These are phyloP conservation scores for Aphidius colemani DNA, from an alignment of 2,888 invertebrate genomes.

Conservation along the genomic window DNA sequence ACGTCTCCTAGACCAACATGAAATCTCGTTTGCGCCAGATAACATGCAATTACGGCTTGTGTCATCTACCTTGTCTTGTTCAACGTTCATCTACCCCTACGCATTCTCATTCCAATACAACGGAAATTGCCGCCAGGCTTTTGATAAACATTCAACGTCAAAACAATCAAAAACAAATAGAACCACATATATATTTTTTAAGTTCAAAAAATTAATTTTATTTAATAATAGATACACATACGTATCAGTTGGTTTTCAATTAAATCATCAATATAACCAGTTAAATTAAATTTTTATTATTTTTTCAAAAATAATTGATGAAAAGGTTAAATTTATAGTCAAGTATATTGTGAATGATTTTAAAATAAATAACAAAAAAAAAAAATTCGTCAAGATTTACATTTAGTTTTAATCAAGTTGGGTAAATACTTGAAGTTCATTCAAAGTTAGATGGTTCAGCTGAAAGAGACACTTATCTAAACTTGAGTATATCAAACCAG, in stretches of 20 bases:
- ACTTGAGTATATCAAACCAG: too few relatives aligned
- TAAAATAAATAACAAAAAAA: too few relatives aligned
- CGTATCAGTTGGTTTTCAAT: not conserved
- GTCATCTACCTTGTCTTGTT: slow-evolving; percentile 57
- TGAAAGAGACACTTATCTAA: too few relatives aligned
- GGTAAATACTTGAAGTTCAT: too few relatives aligned
- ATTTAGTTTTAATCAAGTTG: too few relatives aligned
- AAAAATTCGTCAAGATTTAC: too few relatives aligned
- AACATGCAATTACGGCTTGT: slow-evolving; percentile 58
- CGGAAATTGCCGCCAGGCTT: slow-evolving; percentile 44
- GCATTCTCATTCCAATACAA: slow-evolving; percentile 42
- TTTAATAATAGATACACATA: not conserved
- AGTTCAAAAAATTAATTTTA: not conserved
- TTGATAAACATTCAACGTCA: not conserved
- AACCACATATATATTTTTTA: slow-evolving; percentile 37
- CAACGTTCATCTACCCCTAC: slow-evolving; percentile 42
- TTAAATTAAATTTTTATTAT: too few relatives aligned
- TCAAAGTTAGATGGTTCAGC: too few relatives aligned
- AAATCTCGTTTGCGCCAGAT: slow-evolving; percentile 40
- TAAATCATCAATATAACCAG: not conserved
- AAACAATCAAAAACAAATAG: not conserved
- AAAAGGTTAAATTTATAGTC: too few relatives aligned
- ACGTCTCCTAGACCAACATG: slow-evolving; percentile 19
- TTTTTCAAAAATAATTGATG: too few relatives aligned
- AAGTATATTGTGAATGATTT: too few relatives aligned